phyloP scores from a whole-genome alignment of 2,888 invertebrate species.

The Protodeltote pygarga region DNA sequence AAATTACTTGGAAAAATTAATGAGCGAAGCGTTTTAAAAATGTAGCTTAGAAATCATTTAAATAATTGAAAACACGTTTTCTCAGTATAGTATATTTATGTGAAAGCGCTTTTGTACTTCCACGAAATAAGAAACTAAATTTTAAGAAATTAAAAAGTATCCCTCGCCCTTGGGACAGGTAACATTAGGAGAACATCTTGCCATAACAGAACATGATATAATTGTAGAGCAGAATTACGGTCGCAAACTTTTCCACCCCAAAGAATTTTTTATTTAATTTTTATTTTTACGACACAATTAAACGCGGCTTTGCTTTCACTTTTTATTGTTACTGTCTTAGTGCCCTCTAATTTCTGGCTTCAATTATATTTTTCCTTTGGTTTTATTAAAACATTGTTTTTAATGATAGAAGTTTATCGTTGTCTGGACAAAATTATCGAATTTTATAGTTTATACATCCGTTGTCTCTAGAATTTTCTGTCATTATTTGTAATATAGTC shows the following conservation, averaged over 20 bases:
- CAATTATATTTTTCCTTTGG: constrained; percentile 79
- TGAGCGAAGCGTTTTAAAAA: constrained; percentile 20
- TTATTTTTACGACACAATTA: constrained; percentile 86
- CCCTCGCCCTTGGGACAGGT: constrained; percentile 70
- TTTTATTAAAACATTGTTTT: constrained; percentile 82
- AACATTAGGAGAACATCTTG: constrained; percentile 69
- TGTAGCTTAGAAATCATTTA: constrained; percentile 34
- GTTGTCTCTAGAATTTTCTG: constrained; percentile 31
- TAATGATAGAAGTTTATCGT: constrained; percentile 69
- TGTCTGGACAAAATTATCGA: constrained; percentile 40
- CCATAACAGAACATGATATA: constrained; percentile 72
- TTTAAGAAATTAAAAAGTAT: constrained; percentile 47
- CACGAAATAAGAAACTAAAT: constrained; percentile 28
- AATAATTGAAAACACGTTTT: constrained; percentile 28
- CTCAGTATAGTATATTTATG: constrained; percentile 11
- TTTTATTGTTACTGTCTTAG: constrained; percentile 85
- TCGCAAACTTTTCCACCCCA: constrained; percentile 82
- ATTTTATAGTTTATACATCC: constrained; percentile 34
- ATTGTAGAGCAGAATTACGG: constrained; percentile 79
- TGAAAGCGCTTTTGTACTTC: constrained; percentile 17
- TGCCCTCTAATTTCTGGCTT: constrained; percentile 85
- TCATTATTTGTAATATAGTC: constrained; percentile 35
- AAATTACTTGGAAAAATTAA: constrained; percentile 5
- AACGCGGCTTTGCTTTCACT: constrained; percentile 85
- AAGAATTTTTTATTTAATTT: constrained; percentile 85